These are phyloP conservation scores for Telmatochromis brichardi DNA, from an alignment of 2,113 vertebrate genomes.

Conservation along the genomic window DNA sequence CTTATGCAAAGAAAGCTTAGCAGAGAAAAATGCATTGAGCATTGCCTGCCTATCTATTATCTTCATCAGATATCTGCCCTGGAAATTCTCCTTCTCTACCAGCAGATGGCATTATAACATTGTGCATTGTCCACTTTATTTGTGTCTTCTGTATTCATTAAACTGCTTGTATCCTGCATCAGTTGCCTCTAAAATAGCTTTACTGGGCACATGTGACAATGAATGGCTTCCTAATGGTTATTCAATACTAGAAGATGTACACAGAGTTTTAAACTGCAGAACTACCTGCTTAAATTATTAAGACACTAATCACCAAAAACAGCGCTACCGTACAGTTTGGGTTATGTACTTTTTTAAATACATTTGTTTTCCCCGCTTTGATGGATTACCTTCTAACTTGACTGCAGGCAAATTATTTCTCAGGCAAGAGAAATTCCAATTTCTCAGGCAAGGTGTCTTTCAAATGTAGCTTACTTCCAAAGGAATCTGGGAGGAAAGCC, in stretches of 20 bases:
- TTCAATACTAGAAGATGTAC: background rate
- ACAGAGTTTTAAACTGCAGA: background rate
- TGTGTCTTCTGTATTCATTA: background rate
- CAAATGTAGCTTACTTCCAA: background rate
- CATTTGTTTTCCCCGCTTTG: background rate
- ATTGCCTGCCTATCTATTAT: background rate
- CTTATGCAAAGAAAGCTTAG: background rate
- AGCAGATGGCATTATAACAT: conserved; percentile 58
- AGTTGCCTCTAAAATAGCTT: background rate
- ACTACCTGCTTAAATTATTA: background rate
- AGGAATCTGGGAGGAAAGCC: background rate
- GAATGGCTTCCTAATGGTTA: background rate
- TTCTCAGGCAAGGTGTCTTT: background rate
- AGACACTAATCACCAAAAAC: background rate
- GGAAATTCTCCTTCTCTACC: background rate
- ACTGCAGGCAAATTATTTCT: background rate
- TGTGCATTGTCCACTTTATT: background rate
- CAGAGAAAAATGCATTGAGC: background rate
- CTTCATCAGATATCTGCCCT: background rate
- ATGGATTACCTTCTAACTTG: background rate
- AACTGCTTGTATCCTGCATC: background rate
- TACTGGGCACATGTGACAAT: background rate
- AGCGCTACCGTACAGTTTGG: background rate
- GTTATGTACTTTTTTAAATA: conserved; percentile 26
- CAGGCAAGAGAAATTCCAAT: background rate